Evolutionary conservation across 2,797 vertebrate genomes (phyloP).

Genomic region (Vespertilio murinus): DNA sequence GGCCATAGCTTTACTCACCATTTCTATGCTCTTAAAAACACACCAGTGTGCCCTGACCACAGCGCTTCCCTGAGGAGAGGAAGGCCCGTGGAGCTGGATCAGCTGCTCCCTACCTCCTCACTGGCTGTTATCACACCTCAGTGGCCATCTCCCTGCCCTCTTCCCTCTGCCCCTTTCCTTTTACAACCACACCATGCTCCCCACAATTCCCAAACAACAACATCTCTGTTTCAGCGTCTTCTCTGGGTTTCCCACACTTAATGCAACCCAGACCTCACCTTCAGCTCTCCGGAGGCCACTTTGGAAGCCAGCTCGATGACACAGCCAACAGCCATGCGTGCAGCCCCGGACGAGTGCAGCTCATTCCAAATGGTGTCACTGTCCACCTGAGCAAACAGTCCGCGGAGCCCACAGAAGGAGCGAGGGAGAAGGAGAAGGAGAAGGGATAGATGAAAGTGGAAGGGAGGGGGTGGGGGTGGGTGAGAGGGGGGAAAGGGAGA

Average conservation of each 20-base stretch:
- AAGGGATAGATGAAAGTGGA: slow-evolving; percentile 45
- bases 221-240: slow-evolving; percentile 83
- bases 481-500: slow-evolving; percentile 81
- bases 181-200: slow-evolving; percentile 66
- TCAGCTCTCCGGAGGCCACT: slow-evolving; percentile 91
- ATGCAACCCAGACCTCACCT: slow-evolving; percentile 89
- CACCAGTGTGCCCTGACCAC: accelerated
- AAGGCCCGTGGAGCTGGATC: background rate
- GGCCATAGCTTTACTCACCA: slow-evolving; percentile 8
- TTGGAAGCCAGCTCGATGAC: slow-evolving; percentile 91
- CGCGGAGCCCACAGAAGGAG: slow-evolving; percentile 68
- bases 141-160: slow-evolving; percentile 63
- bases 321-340: slow-evolving; percentile 92
- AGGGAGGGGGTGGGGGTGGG: slow-evolving; percentile 27
- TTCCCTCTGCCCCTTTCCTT: slow-evolving; percentile 67
- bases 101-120: background rate
- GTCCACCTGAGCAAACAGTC: slow-evolving; percentile 99
- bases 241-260: slow-evolving; percentile 87
- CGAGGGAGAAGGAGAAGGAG: slow-evolving; percentile 31
- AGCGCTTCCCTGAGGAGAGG: background rate
- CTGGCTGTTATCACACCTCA: slow-evolving; percentile 72
- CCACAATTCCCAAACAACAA: slow-evolving; percentile 77
- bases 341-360: slow-evolving; percentile 88
- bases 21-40: slow-evolving; percentile 37
- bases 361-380: slow-evolving; percentile 96